phyloP scores from a whole-genome alignment of 2,113 vertebrate species.

The Plecotus auritus region DNA sequence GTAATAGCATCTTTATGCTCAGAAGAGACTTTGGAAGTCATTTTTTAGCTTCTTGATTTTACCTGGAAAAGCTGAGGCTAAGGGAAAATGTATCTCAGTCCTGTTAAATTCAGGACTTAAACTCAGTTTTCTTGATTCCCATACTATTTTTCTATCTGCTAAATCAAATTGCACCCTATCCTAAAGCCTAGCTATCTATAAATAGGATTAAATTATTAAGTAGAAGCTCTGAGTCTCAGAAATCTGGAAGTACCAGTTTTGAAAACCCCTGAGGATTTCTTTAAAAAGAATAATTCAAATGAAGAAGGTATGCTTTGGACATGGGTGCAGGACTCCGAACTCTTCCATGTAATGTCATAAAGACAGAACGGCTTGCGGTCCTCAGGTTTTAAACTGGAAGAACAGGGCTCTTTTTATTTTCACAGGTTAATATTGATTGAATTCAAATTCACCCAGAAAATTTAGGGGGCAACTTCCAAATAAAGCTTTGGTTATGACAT shows the following conservation, averaged over 20 bases:
- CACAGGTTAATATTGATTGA: background rate
- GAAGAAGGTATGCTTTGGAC: background rate
- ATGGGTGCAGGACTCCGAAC: background rate
- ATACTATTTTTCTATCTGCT: background rate
- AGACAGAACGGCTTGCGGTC: background rate
- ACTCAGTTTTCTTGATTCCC: background rate
- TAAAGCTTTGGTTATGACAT: background rate
- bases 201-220: constrained; percentile 31
- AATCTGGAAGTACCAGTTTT: background rate
- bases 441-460: background rate
- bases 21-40: background rate
- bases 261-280: background rate
- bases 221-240: background rate
- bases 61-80: background rate
- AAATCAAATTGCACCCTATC: background rate
- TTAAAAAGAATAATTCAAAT: background rate
- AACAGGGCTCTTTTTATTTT: background rate
- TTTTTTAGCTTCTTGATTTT: constrained; percentile 8
- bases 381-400: background rate
- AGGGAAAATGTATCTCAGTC: background rate
- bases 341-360: background rate
- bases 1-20: background rate
- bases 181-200: background rate
- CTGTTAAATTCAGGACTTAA: background rate
- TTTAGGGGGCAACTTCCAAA: background rate